phyloP scores from a whole-genome alignment of 2,888 invertebrate genomes.

The Frankliniella intonsa region DNA sequence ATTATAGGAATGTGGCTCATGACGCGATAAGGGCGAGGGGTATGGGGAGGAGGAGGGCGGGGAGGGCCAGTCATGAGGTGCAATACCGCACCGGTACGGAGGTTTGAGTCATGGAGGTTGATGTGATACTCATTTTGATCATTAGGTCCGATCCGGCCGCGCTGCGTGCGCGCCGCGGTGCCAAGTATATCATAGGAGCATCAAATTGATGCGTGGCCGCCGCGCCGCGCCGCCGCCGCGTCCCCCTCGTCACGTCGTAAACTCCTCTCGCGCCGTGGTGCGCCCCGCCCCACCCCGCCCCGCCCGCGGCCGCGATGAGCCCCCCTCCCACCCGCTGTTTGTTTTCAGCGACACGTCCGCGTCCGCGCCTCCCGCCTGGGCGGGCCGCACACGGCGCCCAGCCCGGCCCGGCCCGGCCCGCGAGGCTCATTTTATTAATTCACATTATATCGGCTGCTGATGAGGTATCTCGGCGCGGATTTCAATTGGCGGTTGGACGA shows the following conservation, averaged over 20 bases:
- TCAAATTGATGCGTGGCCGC: background rate
- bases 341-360: no score
- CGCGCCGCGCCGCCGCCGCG: background rate
- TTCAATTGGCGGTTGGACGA: conserved; percentile 22
- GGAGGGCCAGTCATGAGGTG: no score
- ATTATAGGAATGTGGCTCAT: no score
- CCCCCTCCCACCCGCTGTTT: no score
- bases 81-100: background rate
- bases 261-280: no score
- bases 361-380: background rate
- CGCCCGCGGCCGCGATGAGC: background rate
- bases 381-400: no score
- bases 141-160: background rate
- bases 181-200: background rate
- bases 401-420: background rate
- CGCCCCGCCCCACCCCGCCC: background rate
- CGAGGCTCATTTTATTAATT: conserved; percentile 2
- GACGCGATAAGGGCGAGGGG: no score
- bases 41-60: no score
- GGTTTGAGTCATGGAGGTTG: background rate
- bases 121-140: background rate
- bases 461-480: conserved; percentile 12
- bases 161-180: background rate
- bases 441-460: background rate
- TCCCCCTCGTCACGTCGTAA: no score